Evolutionary conservation across 37 sponge, comb jelly and placozoan species (phyloP), one percentile per base, ranked within the genome.

Genomic region (Spongia lamella): DNA sequence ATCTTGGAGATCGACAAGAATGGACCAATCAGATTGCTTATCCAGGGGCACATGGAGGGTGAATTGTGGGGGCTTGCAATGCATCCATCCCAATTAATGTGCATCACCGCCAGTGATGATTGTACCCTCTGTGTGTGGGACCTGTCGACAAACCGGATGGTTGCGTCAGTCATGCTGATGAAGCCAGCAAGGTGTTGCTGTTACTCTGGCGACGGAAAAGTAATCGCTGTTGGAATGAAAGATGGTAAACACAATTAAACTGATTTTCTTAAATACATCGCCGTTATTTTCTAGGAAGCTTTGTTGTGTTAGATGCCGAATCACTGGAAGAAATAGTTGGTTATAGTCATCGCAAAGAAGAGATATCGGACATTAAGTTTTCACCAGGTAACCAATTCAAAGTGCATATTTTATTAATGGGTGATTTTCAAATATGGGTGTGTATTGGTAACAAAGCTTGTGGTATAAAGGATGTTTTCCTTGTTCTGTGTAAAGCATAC

Each of bases 1-100:
- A 74, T 88, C 19, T 68, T 97, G 32, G 92, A 94, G 40, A 80
- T 97, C n/a, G 85, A 92, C 14, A 88, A 86, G 71, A 75, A 66
- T 79, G 96, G 96, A 19, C 68, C 86, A 32, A 85, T 95, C 11
- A 63, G 50, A 14, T 50, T 95, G 52, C 70, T 95, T 66, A 78
- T 88, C 6, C 87, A 92, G 84, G 96, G 96, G 27, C 98, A 97
- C 75, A 72, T 67, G 62, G 95, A 94, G 62, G 98, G 94, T 14
- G 98, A 94, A 74, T 29, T 89, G 29, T 94, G 95, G 98, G 98
- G 98, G 2, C 84, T 94, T 2, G 88, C 87, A 30, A 76, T 70
- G 31, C 93, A 94, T 66, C 98, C 95, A 1, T 58, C 66, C 22
- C 56, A 85, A 22, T 66, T 59, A 2, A 56, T 82, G n/a, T 86